Evolutionary conservation across 2,797 vertebrate species (phyloP).

Genomic region (Danio kyathit): DNA sequence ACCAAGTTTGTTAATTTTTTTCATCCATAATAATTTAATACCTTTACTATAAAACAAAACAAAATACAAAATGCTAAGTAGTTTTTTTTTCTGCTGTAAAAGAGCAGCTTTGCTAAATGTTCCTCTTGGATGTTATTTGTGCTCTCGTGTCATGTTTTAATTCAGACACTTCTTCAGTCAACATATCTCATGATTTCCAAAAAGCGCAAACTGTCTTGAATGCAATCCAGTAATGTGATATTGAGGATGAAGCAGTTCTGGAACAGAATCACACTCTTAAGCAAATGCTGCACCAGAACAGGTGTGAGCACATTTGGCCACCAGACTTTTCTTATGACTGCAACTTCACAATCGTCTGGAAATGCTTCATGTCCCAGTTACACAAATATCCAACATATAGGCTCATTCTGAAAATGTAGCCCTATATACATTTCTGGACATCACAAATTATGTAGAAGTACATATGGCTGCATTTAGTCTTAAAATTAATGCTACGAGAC

Average conservation of each 20-base stretch:
- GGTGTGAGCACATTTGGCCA: conserved; percentile 48
- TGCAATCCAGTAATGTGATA: conserved; percentile 29
- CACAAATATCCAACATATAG: conserved; percentile 34
- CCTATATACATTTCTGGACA: too few relatives aligned
- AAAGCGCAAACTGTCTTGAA: background rate
- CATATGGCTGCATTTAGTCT: too few relatives aligned
- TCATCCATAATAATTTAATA: too few relatives aligned
- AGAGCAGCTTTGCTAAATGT: conserved; percentile 6
- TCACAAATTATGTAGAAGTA: too few relatives aligned
- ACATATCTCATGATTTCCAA: background rate
- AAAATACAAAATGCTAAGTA: background rate
- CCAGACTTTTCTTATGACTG: conserved; percentile 29
- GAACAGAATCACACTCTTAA: background rate
- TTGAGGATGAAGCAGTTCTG: background rate
- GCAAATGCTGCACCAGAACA: conserved; percentile 23
- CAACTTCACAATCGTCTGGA: conserved; percentile 31
- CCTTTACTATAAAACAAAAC: too few relatives aligned
- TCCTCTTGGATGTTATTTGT: background rate
- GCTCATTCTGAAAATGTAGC: background rate
- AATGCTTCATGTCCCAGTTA: conserved; percentile 22
- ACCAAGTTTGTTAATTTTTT: too few relatives aligned
- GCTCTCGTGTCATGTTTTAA: background rate
- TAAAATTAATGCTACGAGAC: too few relatives aligned
- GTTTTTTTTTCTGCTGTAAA: background rate
- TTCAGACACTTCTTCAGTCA: background rate